A percentile compares a stretch with the other conserved stretches of the same genome.
Evolutionary conservation across 2,113 vertebrate species (phyloP).

Genomic region (Calypte anna): DNA sequence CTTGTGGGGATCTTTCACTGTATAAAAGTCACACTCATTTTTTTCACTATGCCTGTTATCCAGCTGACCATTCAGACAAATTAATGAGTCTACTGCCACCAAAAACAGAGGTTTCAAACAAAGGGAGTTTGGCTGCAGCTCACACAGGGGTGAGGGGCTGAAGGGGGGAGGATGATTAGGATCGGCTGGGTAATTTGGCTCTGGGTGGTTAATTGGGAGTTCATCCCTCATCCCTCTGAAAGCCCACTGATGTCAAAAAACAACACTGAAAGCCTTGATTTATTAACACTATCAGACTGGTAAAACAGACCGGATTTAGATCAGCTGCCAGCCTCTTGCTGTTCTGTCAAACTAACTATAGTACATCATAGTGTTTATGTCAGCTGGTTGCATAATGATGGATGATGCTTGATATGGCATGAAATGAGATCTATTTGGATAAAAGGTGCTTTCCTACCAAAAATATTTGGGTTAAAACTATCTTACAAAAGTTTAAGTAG

Average conservation of each 20-base stretch:
- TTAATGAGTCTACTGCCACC: not conserved
- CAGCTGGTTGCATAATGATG: not conserved
- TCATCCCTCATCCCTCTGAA: not conserved
- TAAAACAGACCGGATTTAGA: not conserved
- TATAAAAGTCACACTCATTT: not conserved
- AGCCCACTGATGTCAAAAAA: fast-evolving
- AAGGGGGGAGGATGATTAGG: not conserved
- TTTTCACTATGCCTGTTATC: not conserved
- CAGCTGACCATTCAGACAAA: conserved; percentile 4
- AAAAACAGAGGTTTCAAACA: not conserved
- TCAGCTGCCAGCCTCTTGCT: not conserved
- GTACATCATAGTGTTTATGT: not conserved
- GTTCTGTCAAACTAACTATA: conserved; percentile 14
- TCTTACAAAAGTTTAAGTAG: not conserved
- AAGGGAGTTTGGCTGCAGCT: not conserved
- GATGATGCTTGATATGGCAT: not conserved
- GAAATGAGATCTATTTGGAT: not conserved
- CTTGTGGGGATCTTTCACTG: not conserved
- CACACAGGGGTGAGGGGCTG: not conserved
- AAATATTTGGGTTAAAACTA: not conserved
- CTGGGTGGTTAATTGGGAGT: not conserved
- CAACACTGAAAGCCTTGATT: not conserved
- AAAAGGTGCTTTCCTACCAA: not conserved
- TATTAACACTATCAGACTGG: not conserved
- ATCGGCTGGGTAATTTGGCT: not conserved